Evolutionary conservation across 1,140 invertebrate species (phyloP).

Genomic region (Doryteuthis pealeii): DNA sequence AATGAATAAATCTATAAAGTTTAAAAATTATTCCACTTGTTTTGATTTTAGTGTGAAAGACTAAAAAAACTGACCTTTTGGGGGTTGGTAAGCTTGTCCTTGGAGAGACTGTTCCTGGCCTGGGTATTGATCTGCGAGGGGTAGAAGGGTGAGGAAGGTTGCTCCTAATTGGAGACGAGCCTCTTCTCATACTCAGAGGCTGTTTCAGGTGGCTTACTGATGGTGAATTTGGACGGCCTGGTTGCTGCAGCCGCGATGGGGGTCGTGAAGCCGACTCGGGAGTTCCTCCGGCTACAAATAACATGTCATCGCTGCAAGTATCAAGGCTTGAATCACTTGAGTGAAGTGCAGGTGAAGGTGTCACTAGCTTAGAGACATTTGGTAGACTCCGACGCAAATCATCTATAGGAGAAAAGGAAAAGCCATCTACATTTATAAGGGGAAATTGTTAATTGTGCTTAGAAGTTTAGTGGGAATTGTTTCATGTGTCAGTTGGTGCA

Average conservation of each 20-base stretch:
- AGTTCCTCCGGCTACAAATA: slow-evolving; percentile 26
- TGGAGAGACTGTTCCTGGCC: slow-evolving; percentile 23
- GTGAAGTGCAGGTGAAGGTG: slow-evolving; percentile 27
- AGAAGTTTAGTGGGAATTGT: no score
- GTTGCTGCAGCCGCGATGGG: slow-evolving; percentile 32
- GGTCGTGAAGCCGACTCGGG: slow-evolving; percentile 25
- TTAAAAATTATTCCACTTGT: no score
- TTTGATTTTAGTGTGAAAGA: no score
- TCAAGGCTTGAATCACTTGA: slow-evolving; percentile 44
- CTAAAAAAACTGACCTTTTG: slow-evolving; percentile 27
- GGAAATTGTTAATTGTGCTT: no score
- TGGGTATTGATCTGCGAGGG: slow-evolving; percentile 34
- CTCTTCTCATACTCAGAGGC: slow-evolving; percentile 24
- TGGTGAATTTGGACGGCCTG: slow-evolving; percentile 33
- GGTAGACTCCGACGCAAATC: slow-evolving; percentile 33
- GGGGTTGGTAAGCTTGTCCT: slow-evolving; percentile 36
- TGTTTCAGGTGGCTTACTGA: slow-evolving; percentile 33
- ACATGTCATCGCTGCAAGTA: slow-evolving; percentile 27
- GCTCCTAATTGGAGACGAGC: slow-evolving; percentile 36
- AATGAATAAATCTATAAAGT: no score
- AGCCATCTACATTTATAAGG: no score
- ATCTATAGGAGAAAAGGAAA: slow-evolving; percentile 5
- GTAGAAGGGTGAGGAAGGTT: slow-evolving; percentile 36
- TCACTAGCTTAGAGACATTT: slow-evolving; percentile 33
- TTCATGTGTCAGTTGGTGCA: no score